phyloP scores from a whole-genome alignment of 64 coral and sea anemone genomes.

The Pocillopora damicornis region DNA sequence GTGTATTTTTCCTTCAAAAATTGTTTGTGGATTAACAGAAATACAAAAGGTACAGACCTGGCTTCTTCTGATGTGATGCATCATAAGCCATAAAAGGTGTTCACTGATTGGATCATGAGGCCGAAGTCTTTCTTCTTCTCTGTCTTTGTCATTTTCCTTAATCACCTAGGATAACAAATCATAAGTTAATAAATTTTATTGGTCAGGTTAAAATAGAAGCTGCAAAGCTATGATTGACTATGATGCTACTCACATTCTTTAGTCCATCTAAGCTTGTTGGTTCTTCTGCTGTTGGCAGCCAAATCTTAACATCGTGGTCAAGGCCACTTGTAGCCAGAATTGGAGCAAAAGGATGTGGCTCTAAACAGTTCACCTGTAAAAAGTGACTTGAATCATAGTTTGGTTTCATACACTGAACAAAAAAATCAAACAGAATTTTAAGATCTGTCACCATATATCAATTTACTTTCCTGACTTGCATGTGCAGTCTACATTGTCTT shows the following conservation, averaged over 20 bases:
- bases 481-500: too few relatives aligned
- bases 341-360: constrained; percentile 80
- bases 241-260: constrained; percentile 66
- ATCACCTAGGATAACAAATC: constrained; percentile 43
- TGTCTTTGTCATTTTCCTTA: constrained; percentile 74
- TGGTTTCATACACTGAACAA: neutral
- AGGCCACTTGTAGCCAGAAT: constrained; percentile 95
- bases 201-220: neutral
- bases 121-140: constrained; percentile 80
- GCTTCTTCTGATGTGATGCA: constrained; percentile 86
- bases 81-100: constrained; percentile 92
- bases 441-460: neutral
- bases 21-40: too few relatives aligned
- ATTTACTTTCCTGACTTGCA: too few relatives aligned
- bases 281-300: constrained; percentile 68
- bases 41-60: neutral
- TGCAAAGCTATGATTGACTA: neutral
- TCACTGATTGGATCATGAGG: constrained; percentile 94
- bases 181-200: neutral
- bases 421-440: neutral
- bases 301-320: constrained; percentile 94
- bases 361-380: constrained; percentile 89
- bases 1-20: too few relatives aligned
- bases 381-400: neutral
- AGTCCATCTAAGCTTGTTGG: constrained; percentile 60